Evolutionary conservation across 2,888 invertebrate genomes (phyloP).

Genomic region (Mylabris sibirica): DNA sequence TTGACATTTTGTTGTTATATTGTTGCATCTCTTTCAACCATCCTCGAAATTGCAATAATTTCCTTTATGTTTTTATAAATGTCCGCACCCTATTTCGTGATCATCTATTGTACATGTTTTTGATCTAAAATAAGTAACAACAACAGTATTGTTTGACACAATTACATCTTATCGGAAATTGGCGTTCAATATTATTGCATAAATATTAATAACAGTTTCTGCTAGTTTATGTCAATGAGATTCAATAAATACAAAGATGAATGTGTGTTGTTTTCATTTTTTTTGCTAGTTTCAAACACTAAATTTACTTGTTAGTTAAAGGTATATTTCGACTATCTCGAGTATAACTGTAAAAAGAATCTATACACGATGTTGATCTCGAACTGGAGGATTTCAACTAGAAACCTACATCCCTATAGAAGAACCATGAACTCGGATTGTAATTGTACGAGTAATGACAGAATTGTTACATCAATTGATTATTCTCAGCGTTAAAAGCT

Average conservation of each 20-base stretch:
- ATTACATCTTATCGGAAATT: constrained; percentile 5
- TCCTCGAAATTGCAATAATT: constrained; percentile 3
- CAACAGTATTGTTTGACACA: not conserved
- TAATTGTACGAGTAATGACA: not conserved
- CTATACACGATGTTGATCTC: not conserved
- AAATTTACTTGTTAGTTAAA: not conserved
- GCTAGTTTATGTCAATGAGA: not conserved
- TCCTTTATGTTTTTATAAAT: not conserved
- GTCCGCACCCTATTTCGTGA: constrained; percentile 1
- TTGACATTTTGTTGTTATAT: not conserved
- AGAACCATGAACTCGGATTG: not conserved
- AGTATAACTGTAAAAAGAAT: not conserved
- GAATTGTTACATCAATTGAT: not conserved
- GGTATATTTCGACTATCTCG: not conserved
- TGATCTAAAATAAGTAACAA: not conserved
- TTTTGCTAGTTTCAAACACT: not conserved
- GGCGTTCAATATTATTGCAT: not conserved
- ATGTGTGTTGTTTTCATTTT: not conserved
- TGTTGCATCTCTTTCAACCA: not conserved
- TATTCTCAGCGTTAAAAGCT: too few species aligned
- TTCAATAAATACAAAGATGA: not conserved
- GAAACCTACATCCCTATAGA: not conserved
- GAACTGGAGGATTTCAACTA: not conserved
- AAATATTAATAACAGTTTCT: not conserved
- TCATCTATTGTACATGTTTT: constrained; percentile 1